These are phyloP conservation scores for Osmerus mordax DNA, from an alignment of 2,113 vertebrate genomes.

Conservation along the genomic window DNA sequence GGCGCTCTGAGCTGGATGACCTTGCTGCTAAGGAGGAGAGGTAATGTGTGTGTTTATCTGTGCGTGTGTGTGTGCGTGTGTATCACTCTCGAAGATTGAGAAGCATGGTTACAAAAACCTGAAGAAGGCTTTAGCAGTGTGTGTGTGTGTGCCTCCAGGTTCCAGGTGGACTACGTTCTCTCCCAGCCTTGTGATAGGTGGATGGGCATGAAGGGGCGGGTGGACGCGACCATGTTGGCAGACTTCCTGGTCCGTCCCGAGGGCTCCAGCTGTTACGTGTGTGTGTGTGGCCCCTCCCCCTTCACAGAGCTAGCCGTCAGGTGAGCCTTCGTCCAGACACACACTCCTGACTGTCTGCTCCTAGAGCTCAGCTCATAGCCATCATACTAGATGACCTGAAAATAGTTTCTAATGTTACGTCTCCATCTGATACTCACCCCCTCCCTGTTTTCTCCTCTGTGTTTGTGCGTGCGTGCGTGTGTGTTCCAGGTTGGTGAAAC, in stretches of 20 bases:
- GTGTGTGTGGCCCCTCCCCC: slow-evolving; percentile 85
- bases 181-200: slow-evolving; percentile 80
- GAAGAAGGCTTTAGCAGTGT: not conserved
- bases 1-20: slow-evolving; percentile 80
- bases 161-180: slow-evolving; percentile 85
- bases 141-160: slow-evolving; percentile 67
- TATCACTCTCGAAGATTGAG: too few species aligned
- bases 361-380: too few species aligned
- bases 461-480: not conserved
- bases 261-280: slow-evolving; percentile 76
- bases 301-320: slow-evolving; percentile 83
- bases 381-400: too few species aligned
- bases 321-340: slow-evolving; percentile 68
- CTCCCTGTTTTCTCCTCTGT: not conserved
- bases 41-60: slow-evolving; percentile 59
- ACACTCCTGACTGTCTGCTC: not conserved
- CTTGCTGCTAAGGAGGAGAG: slow-evolving; percentile 77
- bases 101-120: not conserved
- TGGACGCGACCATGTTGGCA: slow-evolving; percentile 76
- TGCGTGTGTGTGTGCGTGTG: slow-evolving; percentile 1
- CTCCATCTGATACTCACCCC: not conserved
- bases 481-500: slow-evolving; percentile 60
- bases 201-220: slow-evolving; percentile 77
- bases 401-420: too few species aligned
- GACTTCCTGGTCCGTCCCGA: slow-evolving; percentile 70